Evolutionary conservation across 1,140 invertebrate genomes (phyloP), one percentile per base, ranked within the genome.

Genomic region (Trinorchestia longiramus): DNA sequence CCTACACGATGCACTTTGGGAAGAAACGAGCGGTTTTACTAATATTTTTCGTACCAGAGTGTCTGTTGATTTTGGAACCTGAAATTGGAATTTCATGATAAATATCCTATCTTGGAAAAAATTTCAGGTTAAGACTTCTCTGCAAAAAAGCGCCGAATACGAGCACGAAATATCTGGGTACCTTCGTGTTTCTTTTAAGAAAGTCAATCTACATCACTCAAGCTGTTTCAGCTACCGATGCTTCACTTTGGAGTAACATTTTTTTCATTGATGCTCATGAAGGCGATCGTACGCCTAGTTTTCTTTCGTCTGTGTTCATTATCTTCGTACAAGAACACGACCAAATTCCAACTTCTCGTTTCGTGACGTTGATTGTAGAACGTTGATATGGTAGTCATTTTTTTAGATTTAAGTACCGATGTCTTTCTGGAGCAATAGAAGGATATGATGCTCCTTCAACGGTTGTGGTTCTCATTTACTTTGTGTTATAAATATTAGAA

Each of bases 401-500:
- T 44, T 91, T 8, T 91, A 91, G 15, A 19, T 91, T 91, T 91
- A 91, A 91, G 43, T 43, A 43, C 88, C 88, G 88, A 43, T 91
- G 88, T 91, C 88, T 91, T 91, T 91, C 88, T 91, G 41, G 41
- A 17, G 88, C 88, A 91, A 91, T 43, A 41, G 15, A 91, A 43
- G 88, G 8, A 11, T 15, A 17, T 91, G 41, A 23, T 91, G 41
- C 88, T 43, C 88, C 41, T 3, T 91, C 88, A 28, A 91, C 43
- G 88, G 88, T 91, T 91, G 88, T 91, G 88, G 92, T 53, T 87
- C 47, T 4, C 96, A 17, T 42, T 43, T 92, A 41, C 53, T 95
- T 62, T 87, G 42, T 94, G 40, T 19, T 96, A 92, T 95, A 95
- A 96, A 96, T 95, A 47, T 91, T 62, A 95, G 47, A 95, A 28